Conservation (phyloP, 2,797 vertebrate genomes). For the Botia kubotai region DNA sequence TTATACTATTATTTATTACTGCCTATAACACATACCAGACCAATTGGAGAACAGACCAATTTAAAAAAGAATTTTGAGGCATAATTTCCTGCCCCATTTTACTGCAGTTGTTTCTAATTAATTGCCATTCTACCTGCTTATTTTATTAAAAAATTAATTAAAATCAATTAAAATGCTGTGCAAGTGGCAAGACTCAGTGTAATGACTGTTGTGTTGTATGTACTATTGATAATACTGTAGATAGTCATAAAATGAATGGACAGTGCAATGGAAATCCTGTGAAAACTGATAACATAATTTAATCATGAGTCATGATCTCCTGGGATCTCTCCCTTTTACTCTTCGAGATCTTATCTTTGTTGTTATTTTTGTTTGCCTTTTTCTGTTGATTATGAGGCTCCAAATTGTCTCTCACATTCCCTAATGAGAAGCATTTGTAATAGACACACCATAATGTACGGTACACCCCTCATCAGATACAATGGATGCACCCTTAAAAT, state of each 20-base stretch:
- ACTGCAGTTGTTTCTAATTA: too few relatives aligned
- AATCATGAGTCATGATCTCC: conserved; percentile 39
- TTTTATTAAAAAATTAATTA: too few relatives aligned
- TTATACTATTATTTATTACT: too few relatives aligned
- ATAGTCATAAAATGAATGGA: conserved; percentile 33
- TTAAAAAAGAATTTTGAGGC: too few relatives aligned
- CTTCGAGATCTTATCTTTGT: conserved; percentile 11
- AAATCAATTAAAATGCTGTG: conserved; percentile 7
- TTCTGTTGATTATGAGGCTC: conserved; percentile 29
- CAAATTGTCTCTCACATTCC: conserved; percentile 43
- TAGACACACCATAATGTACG: conserved; percentile 13
- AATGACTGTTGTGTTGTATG: conserved; percentile 12
- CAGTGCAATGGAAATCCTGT: conserved; percentile 22
- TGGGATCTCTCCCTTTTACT: conserved; percentile 27
- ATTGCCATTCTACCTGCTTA: too few relatives aligned
- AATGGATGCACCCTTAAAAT: not conserved
- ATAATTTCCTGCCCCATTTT: too few relatives aligned
- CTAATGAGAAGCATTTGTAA: conserved; percentile 27
- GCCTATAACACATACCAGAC: too few relatives aligned
- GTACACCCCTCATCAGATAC: not conserved
- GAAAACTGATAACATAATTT: conserved; percentile 52
- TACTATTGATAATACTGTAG: conserved; percentile 10
- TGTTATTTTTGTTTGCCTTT: not conserved
- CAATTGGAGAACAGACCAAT: too few relatives aligned
- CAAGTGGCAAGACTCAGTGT: not conserved